Evolutionary conservation across 1,140 invertebrate species (phyloP), one percentile per base, ranked within the genome.

Genomic region (Drosophila leontia): DNA sequence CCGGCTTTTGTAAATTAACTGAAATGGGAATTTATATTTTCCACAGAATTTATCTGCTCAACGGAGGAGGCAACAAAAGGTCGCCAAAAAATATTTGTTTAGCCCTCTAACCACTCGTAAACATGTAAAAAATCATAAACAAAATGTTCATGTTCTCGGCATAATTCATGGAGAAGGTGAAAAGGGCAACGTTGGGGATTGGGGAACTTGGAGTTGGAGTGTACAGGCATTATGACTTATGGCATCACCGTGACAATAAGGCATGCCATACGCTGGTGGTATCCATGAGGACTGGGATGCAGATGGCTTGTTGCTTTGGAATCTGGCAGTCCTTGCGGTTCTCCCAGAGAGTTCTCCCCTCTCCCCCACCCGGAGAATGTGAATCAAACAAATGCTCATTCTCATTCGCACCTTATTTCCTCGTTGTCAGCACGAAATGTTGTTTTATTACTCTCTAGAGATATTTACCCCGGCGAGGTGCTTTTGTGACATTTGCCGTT

Each of bases 391-490:
- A 81, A 78, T 78, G 74, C 85, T 58, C 74, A 65, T 71, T 72
- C 80, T 55, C 74, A 69, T 88, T 84, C 80, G 82, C 85, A 90
- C 85, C 85, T 90, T 90, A 90, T 86, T 91, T 81, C 68, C 82
- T 75, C 75, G 80, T 87, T 91, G 87, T 87, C 87, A 91, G 80
- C 87, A 82, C 84, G 87, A 84, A 91, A 91, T 91, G 83, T 92
- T 92, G 91, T 92, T 92, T 92, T 92, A 92, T 92, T 84, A 85
- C 78, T 92, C 91, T 91, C 91, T 64, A 58, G 91, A 91, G 86
- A 92, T 83, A 80, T 78, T 87, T 72, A 80, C 75, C 71, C 72
- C 69, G 57, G 57, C 62, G 71, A 56, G 50, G 68, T 88, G 78
- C 44, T 68, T 56, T 79, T 86, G 67, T 82, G 80, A 76, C 79